Conservation (phyloP, 1,140 invertebrate genomes). For the Bombus pyrosoma region DNA sequence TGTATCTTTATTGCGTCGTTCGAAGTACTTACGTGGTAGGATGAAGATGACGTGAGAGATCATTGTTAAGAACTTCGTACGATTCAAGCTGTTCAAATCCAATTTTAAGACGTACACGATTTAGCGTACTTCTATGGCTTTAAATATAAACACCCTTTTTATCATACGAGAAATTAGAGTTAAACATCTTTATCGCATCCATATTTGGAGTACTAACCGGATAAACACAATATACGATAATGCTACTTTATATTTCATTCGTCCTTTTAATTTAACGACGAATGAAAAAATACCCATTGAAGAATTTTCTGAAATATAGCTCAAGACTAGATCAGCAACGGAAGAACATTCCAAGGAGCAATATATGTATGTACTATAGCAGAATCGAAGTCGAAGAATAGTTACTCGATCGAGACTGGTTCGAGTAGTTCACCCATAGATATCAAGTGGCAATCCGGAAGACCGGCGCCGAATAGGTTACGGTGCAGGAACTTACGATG, state of each 20-base stretch:
- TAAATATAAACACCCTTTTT: too few species aligned
- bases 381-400: neutral
- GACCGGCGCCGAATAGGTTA: constrained; percentile 11
- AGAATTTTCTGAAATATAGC: neutral
- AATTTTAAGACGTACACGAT: too few species aligned
- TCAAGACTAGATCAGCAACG: neutral
- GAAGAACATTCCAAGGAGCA: neutral
- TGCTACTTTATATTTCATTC: too few species aligned
- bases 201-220: too few species aligned
- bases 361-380: too few species aligned
- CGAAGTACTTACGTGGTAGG: neutral
- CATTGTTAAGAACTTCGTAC: neutral
- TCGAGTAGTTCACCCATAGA: constrained; percentile 13
- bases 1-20: neutral
- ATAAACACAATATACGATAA: too few species aligned
- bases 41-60: neutral
- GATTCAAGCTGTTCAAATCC: too few species aligned
- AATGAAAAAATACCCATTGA: too few species aligned
- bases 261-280: neutral
- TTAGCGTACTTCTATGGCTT: too few species aligned
- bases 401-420: neutral
- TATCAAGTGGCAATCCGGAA: constrained; percentile 10
- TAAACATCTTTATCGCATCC: too few species aligned
- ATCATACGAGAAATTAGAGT: too few species aligned
- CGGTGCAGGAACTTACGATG: neutral